A percentile compares a stretch with the other conserved stretches of the same genome.
phyloP scores from a whole-genome alignment of 2,888 invertebrate species.

The Orgyia antiqua region DNA sequence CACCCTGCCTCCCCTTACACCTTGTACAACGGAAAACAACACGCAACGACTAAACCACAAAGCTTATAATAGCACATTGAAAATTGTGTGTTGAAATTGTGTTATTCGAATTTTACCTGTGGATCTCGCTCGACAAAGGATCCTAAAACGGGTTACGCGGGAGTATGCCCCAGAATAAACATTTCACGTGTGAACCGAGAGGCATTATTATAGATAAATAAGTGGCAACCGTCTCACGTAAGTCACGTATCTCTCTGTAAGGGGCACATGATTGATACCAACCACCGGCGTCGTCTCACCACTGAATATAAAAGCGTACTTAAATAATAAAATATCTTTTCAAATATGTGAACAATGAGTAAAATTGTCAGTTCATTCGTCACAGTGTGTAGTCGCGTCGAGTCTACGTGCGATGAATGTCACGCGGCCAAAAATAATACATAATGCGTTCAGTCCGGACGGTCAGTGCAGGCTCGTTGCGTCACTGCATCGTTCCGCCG shows the following conservation, averaged over 20 bases:
- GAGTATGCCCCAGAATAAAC: constrained; percentile 41
- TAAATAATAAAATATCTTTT: constrained; percentile 33
- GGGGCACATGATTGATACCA: constrained; percentile 39
- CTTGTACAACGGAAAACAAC: constrained; percentile 26
- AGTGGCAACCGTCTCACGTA: constrained; percentile 24
- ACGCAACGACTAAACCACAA: constrained; percentile 28
- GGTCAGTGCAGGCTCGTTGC: constrained; percentile 69
- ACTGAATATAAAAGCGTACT: constrained; percentile 29
- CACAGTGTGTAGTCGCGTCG: constrained; percentile 38
- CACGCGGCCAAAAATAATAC: constrained; percentile 66
- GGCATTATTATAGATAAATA: constrained; percentile 32
- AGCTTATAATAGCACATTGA: constrained; percentile 33
- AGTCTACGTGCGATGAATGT: constrained; percentile 58
- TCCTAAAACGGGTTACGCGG: constrained; percentile 46
- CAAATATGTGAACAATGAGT: constrained; percentile 34
- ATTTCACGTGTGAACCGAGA: constrained; percentile 35
- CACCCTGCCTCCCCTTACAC: constrained; percentile 10
- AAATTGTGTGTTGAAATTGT: constrained; percentile 39
- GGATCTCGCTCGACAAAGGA: constrained; percentile 47
- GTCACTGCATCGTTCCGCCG: constrained; percentile 62
- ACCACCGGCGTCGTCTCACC: constrained; percentile 24
- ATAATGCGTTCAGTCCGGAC: constrained; percentile 42
- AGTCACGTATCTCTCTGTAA: constrained; percentile 25
- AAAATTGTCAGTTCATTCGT: constrained; percentile 47
- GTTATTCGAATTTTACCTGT: constrained; percentile 52